These are phyloP conservation scores for Hydrolagus affinis DNA, from an alignment of 2,113 vertebrate species.

Conservation along the genomic window DNA sequence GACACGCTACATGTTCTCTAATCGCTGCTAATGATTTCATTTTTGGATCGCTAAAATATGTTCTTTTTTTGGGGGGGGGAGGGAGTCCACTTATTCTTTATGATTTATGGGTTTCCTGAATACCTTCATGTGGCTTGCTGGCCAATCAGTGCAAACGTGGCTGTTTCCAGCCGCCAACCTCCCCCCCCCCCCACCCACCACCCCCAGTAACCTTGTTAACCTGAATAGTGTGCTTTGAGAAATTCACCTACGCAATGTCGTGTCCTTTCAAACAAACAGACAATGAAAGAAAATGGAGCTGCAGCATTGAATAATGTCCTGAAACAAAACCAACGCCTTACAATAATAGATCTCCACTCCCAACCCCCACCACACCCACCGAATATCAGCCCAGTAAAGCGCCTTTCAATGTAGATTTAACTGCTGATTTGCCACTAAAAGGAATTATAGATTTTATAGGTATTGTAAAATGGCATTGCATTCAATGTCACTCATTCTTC, in stretches of 20 bases:
- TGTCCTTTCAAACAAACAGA: not conserved
- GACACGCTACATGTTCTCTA: constrained; percentile 8
- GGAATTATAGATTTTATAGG: not conserved
- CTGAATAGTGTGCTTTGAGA: not conserved
- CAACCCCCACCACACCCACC: no score
- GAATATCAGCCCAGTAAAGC: not conserved
- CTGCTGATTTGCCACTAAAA: not conserved
- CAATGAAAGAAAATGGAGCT: not conserved
- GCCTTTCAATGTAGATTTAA: not conserved
- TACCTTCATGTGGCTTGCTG: not conserved
- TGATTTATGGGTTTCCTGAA: not conserved
- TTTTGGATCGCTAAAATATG: constrained; percentile 24
- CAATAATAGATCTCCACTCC: not conserved
- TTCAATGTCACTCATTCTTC: not conserved
- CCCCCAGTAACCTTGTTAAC: no score
- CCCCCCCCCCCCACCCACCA: no score
- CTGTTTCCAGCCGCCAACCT: no score
- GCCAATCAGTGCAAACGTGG: not conserved
- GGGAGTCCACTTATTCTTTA: not conserved
- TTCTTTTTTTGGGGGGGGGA: no score
- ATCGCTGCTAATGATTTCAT: constrained; percentile 12
- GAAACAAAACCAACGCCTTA: not conserved
- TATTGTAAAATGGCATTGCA: not conserved
- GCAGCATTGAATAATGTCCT: not conserved
- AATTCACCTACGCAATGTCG: not conserved